phyloP scores from a whole-genome alignment of 2,888 invertebrate species.

The Ornithoptera priamus region DNA sequence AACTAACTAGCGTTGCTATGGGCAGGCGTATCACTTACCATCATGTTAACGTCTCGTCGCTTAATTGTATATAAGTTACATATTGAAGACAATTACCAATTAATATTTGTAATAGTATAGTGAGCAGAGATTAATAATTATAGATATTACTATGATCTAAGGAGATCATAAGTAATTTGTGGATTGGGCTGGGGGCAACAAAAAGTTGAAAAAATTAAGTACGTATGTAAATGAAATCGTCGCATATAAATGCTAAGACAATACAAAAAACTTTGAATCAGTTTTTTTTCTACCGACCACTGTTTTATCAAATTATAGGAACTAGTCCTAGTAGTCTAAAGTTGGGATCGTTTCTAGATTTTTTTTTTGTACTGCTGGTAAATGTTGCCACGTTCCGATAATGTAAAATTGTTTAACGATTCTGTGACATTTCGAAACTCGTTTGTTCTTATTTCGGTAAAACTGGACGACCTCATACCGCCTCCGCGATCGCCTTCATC shows the following conservation, averaged over 20 bases:
- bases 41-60: too few relatives aligned
- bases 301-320: background rate
- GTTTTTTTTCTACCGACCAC: background rate
- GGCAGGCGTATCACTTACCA: too few relatives aligned
- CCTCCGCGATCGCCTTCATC: conserved; percentile 45
- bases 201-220: too few relatives aligned
- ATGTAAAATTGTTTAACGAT: conserved; percentile 37
- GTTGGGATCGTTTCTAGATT: conserved; percentile 10
- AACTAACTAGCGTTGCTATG: too few relatives aligned
- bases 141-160: background rate
- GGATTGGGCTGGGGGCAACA: too few relatives aligned
- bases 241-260: too few relatives aligned
- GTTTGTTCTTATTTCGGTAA: conserved; percentile 59
- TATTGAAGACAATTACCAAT: too few relatives aligned
- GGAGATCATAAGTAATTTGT: too few relatives aligned
- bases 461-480: conserved; percentile 62
- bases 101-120: too few relatives aligned
- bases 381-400: conserved; percentile 34
- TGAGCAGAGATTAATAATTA: background rate
- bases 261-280: background rate
- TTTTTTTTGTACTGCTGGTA: conserved; percentile 38
- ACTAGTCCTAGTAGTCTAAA: conserved; percentile 11
- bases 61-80: too few relatives aligned
- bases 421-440: conserved; percentile 69
- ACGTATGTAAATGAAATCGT: too few relatives aligned